phyloP scores from a whole-genome alignment of 2,888 invertebrate genomes.

The Candidula unifasciata region DNA sequence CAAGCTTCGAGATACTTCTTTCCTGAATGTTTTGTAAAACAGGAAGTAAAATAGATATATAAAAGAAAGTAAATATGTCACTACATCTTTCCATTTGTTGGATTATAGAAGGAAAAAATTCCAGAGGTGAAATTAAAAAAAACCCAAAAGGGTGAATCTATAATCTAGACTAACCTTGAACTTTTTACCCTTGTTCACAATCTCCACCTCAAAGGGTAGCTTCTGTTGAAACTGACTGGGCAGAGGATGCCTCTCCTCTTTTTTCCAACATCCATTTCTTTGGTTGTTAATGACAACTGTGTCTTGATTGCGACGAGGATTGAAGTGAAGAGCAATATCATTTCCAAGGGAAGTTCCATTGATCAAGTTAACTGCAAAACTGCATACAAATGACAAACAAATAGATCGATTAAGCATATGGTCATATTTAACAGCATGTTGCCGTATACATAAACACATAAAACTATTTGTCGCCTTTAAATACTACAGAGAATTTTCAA shows the following conservation, averaged over 20 bases:
- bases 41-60: no score
- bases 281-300: conserved; percentile 59
- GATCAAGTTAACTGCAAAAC: conserved; percentile 64
- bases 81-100: no score
- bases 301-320: conserved; percentile 59
- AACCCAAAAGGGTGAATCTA: no score
- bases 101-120: no score
- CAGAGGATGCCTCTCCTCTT: conserved; percentile 62
- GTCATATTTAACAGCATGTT: no score
- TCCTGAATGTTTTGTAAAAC: no score
- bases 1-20: no score
- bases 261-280: conserved; percentile 62
- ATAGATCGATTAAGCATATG: neutral
- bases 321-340: conserved; percentile 67
- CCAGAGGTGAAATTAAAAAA: no score
- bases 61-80: no score
- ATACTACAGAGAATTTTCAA: no score
- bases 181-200: conserved; percentile 59
- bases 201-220: conserved; percentile 62
- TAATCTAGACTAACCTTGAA: conserved; percentile 62
- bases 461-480: no score
- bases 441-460: no score
- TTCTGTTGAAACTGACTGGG: conserved; percentile 59
- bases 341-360: conserved; percentile 56
- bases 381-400: conserved; percentile 36